Conservation (phyloP, 2,113 vertebrate species). For the Alaudala cheleensis region DNA sequence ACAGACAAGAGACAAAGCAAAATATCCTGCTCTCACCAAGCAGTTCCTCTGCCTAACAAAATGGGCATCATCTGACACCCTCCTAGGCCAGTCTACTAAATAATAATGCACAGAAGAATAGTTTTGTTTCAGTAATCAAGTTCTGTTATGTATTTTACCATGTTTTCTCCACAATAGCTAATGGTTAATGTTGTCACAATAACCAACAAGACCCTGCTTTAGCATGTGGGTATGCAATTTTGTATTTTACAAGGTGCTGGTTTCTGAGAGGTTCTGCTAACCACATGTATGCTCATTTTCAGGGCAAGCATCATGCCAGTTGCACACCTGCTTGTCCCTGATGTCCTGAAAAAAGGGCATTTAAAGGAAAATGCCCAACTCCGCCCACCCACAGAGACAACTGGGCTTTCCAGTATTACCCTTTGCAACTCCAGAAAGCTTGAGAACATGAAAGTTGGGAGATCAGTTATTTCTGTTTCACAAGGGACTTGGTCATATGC, state of each 20-base stretch:
- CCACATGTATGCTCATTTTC: background rate
- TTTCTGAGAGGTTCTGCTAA: background rate
- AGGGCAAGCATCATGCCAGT: background rate
- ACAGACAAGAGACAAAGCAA: background rate
- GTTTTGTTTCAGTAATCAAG: background rate
- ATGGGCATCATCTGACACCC: background rate
- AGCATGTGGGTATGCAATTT: background rate
- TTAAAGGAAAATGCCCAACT: background rate
- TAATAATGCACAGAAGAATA: background rate
- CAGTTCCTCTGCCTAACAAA: background rate
- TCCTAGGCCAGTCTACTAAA: background rate
- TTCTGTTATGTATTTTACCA: background rate
- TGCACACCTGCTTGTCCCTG: background rate
- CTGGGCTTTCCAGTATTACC: background rate
- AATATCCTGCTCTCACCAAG: background rate
- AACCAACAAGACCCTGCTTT: background rate
- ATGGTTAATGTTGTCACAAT: background rate
- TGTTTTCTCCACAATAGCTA: background rate
- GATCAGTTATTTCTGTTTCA: constrained; percentile 7
- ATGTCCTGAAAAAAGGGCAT: background rate
- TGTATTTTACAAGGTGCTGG: background rate
- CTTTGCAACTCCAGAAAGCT: background rate
- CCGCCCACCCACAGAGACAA: background rate
- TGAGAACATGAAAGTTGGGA: background rate
- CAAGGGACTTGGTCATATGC: background rate